Conservation (phyloP, 2,797 vertebrate genomes). For the Champsocephalus gunnari region DNA sequence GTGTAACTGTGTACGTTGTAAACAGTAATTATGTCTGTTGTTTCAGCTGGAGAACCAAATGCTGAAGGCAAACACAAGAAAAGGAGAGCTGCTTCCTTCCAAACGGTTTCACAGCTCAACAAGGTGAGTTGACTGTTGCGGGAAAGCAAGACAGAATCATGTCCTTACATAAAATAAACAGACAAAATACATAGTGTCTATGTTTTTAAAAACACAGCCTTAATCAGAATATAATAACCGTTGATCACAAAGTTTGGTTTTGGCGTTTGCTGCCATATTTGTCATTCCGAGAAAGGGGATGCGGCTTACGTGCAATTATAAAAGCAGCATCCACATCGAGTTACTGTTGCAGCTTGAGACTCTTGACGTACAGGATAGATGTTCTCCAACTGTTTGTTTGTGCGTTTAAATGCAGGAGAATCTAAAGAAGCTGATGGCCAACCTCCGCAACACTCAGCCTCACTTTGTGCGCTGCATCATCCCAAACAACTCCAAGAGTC, state of each 20-base stretch:
- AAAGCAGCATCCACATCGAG: too few relatives aligned
- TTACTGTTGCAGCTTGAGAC: not conserved
- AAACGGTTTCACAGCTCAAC: conserved; percentile 94
- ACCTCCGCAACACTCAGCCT: conserved; percentile 92
- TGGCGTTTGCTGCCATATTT: too few relatives aligned
- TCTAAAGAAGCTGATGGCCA: conserved; percentile 94
- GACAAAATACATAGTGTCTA: too few relatives aligned
- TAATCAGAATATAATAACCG: too few relatives aligned
- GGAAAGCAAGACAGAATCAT: too few relatives aligned
- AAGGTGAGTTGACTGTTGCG: conserved; percentile 83
- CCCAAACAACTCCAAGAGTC: conserved; percentile 92
- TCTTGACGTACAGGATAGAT: not conserved
- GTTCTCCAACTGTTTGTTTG: not conserved
- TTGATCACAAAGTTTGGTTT: too few relatives aligned
- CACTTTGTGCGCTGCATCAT: conserved; percentile 96
- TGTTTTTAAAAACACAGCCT: too few relatives aligned
- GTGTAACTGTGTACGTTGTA: not conserved
- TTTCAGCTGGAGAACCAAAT: conserved; percentile 83
- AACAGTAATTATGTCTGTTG: not conserved
- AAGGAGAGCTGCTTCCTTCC: conserved; percentile 94
- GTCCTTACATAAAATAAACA: too few relatives aligned
- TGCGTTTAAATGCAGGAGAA: conserved; percentile 87
- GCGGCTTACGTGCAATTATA: too few relatives aligned
- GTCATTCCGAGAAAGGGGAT: too few relatives aligned
- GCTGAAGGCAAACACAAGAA: conserved; percentile 90